Evolutionary conservation across 2,113 vertebrate species (phyloP).

Genomic region (Lampris incognitus): DNA sequence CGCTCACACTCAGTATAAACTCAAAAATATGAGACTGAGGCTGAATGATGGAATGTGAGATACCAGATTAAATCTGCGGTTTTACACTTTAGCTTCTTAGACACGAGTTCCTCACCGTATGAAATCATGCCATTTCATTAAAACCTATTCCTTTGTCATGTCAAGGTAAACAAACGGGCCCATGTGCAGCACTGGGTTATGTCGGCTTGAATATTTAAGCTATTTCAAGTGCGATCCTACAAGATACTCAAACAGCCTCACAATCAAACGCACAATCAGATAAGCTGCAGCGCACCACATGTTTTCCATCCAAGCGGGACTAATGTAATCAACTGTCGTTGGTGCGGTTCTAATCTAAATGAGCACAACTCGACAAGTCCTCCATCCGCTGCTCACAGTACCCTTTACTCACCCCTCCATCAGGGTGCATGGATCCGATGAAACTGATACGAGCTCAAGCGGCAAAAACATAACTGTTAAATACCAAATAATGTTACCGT

Average conservation of each 20-base stretch:
- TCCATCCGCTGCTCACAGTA: neutral
- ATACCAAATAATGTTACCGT: neutral
- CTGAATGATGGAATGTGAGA: neutral
- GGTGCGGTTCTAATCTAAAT: neutral
- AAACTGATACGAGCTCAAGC: neutral
- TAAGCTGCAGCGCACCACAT: neutral
- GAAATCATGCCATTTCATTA: neutral
- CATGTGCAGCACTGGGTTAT: neutral
- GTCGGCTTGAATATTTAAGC: neutral
- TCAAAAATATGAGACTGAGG: neutral
- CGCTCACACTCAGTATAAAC: constrained; percentile 1
- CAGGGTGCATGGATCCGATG: too few relatives aligned
- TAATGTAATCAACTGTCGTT: neutral
- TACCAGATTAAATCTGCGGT: constrained; percentile 13
- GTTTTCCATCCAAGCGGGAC: neutral
- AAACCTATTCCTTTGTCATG: neutral
- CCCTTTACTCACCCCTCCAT: too few relatives aligned
- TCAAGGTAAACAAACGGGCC: neutral
- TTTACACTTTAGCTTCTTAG: neutral
- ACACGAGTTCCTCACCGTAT: neutral
- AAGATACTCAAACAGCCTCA: neutral
- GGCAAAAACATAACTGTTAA: constrained; percentile 3
- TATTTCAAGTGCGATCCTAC: neutral
- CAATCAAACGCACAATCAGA: neutral
- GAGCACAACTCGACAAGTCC: neutral